Percentiles rank a stretch among this genome's conserved stretches.
Conservation (phyloP, 2,113 vertebrate genomes). For the Ictidomys tridecemlineatus region DNA sequence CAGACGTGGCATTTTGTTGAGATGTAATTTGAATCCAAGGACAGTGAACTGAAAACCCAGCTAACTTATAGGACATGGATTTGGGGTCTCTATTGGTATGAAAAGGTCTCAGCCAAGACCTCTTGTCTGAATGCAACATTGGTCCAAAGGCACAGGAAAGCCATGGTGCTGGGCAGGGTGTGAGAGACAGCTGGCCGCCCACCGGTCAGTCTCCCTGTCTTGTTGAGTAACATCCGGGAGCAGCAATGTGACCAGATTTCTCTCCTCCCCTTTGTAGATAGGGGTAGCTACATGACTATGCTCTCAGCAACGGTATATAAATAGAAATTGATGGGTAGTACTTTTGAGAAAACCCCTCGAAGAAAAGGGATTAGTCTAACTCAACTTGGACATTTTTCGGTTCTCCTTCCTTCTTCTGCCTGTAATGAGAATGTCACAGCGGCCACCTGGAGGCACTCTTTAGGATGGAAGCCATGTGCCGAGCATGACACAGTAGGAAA, state of each 20-base stretch:
- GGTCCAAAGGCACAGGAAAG: neutral
- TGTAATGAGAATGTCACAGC: neutral
- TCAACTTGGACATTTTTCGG: neutral
- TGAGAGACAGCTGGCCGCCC: neutral
- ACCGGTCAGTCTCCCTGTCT: neutral
- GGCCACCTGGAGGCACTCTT: neutral
- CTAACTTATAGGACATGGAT: neutral
- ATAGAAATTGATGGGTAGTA: neutral
- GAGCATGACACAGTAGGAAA: neutral
- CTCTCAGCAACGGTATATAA: neutral
- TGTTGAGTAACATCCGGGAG: neutral
- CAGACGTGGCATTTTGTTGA: conserved; percentile 3
- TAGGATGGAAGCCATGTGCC: neutral
- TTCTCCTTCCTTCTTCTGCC: neutral
- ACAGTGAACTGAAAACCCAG: neutral
- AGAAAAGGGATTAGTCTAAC: neutral
- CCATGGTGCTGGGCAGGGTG: neutral
- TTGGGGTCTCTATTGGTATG: neutral
- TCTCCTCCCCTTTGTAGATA: neutral
- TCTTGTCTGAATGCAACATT: neutral
- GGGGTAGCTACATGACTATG: neutral
- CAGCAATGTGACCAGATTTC: neutral
- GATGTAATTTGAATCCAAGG: neutral
- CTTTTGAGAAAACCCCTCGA: neutral
- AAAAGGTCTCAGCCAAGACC: neutral